These are phyloP conservation scores for Laodelphax striatellus DNA, from an alignment of 1,140 invertebrate genomes.

Conservation along the genomic window DNA sequence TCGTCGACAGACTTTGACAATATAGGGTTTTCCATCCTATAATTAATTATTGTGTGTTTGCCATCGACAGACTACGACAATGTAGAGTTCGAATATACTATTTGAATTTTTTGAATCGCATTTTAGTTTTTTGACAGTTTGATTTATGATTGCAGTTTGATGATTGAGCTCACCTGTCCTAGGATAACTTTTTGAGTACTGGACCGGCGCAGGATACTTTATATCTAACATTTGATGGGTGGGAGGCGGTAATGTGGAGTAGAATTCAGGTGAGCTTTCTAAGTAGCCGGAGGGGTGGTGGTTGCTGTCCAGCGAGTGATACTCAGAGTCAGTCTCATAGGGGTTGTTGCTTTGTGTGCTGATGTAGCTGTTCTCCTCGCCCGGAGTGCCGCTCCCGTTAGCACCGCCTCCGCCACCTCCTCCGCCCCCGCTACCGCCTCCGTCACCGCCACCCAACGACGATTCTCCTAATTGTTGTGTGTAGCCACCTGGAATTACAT, in stretches of 20 bases:
- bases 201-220: slow-evolving; percentile 49
- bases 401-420: slow-evolving; percentile 13
- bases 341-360: slow-evolving; percentile 6
- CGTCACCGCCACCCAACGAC: background rate
- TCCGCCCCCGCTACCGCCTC: slow-evolving; percentile 7
- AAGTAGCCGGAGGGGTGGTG: slow-evolving; percentile 43
- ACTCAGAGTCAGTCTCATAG: slow-evolving; percentile 53
- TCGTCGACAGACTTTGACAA: too few relatives aligned
- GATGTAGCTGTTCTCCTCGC: slow-evolving; percentile 9
- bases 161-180: slow-evolving; percentile 38
- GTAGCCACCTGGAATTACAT: slow-evolving; percentile 16
- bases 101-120: too few relatives aligned
- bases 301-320: slow-evolving; percentile 49
- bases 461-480: slow-evolving; percentile 8
- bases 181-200: slow-evolving; percentile 52
- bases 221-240: slow-evolving; percentile 38
- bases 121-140: too few relatives aligned
- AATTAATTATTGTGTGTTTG: too few relatives aligned
- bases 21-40: too few relatives aligned
- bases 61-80: too few relatives aligned
- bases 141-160: too few relatives aligned
- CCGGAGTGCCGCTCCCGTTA: slow-evolving; percentile 12
- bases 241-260: slow-evolving; percentile 41
- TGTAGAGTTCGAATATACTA: too few relatives aligned
- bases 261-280: slow-evolving; percentile 64